Conservation (phyloP, 2,113 vertebrate genomes). For the Neoarius graeffei region DNA sequence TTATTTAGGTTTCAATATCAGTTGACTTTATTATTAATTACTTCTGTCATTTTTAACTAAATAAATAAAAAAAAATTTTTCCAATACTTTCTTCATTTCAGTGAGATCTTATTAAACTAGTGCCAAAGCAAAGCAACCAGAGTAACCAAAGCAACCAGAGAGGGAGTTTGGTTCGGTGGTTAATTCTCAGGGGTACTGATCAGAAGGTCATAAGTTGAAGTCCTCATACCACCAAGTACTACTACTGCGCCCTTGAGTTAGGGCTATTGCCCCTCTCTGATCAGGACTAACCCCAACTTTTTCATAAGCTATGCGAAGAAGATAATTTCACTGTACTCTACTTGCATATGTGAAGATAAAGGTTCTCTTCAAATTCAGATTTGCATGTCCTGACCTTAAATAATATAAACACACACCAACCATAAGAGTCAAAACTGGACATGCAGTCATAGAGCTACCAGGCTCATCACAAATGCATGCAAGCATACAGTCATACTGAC, state of each 20-base stretch:
- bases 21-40: not conserved
- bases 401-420: not conserved
- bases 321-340: not conserved
- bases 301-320: not conserved
- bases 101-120: not conserved
- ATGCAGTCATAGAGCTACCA: constrained; percentile 21
- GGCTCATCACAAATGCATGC: constrained; percentile 27
- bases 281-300: not conserved
- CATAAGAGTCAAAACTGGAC: not conserved
- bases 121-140: not conserved
- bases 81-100: not conserved
- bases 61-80: not conserved
- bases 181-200: not conserved
- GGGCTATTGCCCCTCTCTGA: not conserved
- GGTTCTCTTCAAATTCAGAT: not conserved
- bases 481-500: constrained; percentile 24
- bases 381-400: not conserved
- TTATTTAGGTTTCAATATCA: not conserved
- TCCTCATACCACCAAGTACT: not conserved
- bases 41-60: not conserved
- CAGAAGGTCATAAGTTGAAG: not conserved
- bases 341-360: not conserved
- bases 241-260: not conserved
- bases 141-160: not conserved
- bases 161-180: not conserved